phyloP scores from a whole-genome alignment of 2,888 invertebrate species.

The Hetaerina titia region DNA sequence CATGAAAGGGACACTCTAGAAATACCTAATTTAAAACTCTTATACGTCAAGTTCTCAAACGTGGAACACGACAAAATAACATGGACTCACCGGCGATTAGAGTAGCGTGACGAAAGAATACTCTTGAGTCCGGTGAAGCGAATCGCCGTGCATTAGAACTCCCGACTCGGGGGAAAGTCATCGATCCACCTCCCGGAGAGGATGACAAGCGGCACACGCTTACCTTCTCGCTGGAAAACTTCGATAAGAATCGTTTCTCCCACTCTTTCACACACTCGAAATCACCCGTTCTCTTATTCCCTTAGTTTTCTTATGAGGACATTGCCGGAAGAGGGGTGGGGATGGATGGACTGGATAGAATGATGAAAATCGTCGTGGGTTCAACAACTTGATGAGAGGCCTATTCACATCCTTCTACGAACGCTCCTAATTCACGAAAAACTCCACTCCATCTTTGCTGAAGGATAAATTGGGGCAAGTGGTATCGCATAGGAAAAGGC shows the following conservation, averaged over 20 bases:
- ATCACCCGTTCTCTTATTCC: background rate
- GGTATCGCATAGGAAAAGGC: background rate
- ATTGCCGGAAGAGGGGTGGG: background rate
- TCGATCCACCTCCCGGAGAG: slow-evolving; percentile 48
- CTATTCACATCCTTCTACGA: background rate
- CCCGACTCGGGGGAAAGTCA: slow-evolving; percentile 7
- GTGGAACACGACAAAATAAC: slow-evolving; percentile 9
- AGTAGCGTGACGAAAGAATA: background rate
- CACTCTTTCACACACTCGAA: background rate
- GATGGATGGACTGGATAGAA: background rate
- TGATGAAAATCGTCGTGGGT: background rate
- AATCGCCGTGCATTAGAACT: slow-evolving; percentile 20
- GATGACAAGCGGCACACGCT: slow-evolving; percentile 57
- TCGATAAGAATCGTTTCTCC: background rate
- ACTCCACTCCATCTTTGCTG: background rate
- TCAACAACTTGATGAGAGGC: slow-evolving; percentile 39
- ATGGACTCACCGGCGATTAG: background rate
- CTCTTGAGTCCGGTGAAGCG: background rate
- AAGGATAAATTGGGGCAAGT: background rate
- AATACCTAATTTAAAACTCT: background rate
- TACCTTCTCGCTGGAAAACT: slow-evolving; percentile 22
- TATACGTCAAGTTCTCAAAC: background rate
- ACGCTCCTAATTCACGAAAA: background rate
- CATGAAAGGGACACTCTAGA: background rate
- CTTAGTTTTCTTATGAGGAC: background rate